These are phyloP conservation scores for Amitus sp. DNA, from an alignment of 2,888 invertebrate genomes.

Conservation along the genomic window DNA sequence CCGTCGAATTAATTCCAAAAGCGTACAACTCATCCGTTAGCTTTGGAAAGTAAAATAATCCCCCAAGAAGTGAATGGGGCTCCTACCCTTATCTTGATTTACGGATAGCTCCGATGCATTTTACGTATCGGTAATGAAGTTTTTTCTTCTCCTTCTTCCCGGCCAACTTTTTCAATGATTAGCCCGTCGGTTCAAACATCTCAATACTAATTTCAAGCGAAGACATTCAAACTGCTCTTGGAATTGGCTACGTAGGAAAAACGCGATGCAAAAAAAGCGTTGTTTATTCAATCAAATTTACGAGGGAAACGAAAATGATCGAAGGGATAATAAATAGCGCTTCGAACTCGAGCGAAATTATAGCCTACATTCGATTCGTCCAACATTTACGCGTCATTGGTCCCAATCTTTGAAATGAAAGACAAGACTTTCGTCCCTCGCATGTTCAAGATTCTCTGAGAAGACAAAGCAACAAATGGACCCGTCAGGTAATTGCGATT, in stretches of 20 bases:
- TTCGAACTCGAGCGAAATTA: slow-evolving; percentile 34
- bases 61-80: slow-evolving; percentile 12
- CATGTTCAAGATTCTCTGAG: slow-evolving; percentile 22
- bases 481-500: slow-evolving; percentile 52
- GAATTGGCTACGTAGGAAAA: not conserved
- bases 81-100: slow-evolving; percentile 17
- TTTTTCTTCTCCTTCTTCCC: too few species aligned
- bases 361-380: slow-evolving; percentile 44
- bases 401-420: slow-evolving; percentile 57
- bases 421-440: slow-evolving; percentile 21
- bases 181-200: not conserved
- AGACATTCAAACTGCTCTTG: not conserved
- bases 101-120: slow-evolving; percentile 11
- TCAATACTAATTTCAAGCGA: not conserved
- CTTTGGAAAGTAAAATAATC: slow-evolving; percentile 26
- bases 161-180: slow-evolving; percentile 4
- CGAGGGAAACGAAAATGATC: not conserved
- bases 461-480: slow-evolving; percentile 35
- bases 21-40: slow-evolving; percentile 16
- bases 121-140: slow-evolving; percentile 15
- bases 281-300: slow-evolving; percentile 1
- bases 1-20: slow-evolving; percentile 26
- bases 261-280: not conserved
- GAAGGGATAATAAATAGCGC: slow-evolving; percentile 44
- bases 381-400: slow-evolving; percentile 57